These are phyloP conservation scores for Orientallactaga sibirica DNA, from an alignment of 2,797 vertebrate species.

Conservation along the genomic window DNA sequence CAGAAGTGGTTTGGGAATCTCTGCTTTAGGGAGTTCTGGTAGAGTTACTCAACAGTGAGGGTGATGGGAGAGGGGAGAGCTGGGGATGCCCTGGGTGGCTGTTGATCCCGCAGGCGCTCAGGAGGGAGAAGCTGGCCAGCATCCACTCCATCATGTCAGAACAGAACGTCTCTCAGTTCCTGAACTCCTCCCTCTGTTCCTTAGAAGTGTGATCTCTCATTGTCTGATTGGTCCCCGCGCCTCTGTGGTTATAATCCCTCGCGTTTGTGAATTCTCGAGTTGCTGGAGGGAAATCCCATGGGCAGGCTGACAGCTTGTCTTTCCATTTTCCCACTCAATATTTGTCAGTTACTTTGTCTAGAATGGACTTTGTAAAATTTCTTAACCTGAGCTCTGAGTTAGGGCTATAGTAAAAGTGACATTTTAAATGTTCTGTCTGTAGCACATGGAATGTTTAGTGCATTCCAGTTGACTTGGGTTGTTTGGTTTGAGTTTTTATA, in stretches of 20 bases:
- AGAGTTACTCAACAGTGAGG: neutral
- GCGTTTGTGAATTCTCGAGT: constrained; percentile 77
- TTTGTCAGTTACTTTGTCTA: constrained; percentile 8
- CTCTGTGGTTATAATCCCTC: constrained; percentile 64
- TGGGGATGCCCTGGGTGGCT: constrained; percentile 55
- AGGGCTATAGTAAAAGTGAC: constrained; percentile 50
- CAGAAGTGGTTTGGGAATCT: neutral
- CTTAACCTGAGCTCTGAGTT: constrained; percentile 20
- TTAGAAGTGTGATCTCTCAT: neutral
- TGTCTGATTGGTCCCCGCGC: constrained; percentile 47
- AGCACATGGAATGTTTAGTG: neutral
- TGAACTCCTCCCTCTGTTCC: constrained; percentile 43
- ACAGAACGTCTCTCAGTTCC: neutral
- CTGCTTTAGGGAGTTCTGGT: neutral
- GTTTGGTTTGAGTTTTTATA: constrained; percentile 23
- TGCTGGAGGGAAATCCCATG: constrained; percentile 71
- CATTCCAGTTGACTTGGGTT: constrained; percentile 43
- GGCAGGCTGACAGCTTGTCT: constrained; percentile 74
- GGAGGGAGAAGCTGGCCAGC: constrained; percentile 23
- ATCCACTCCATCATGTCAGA: constrained; percentile 7
- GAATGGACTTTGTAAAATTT: constrained; percentile 29
- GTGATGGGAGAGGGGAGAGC: neutral
- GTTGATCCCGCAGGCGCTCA: constrained; percentile 35
- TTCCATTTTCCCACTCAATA: neutral
- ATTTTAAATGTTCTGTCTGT: neutral